Evolutionary conservation across 2,113 vertebrate species (phyloP).

Genomic region (Coracopsis vasa): DNA sequence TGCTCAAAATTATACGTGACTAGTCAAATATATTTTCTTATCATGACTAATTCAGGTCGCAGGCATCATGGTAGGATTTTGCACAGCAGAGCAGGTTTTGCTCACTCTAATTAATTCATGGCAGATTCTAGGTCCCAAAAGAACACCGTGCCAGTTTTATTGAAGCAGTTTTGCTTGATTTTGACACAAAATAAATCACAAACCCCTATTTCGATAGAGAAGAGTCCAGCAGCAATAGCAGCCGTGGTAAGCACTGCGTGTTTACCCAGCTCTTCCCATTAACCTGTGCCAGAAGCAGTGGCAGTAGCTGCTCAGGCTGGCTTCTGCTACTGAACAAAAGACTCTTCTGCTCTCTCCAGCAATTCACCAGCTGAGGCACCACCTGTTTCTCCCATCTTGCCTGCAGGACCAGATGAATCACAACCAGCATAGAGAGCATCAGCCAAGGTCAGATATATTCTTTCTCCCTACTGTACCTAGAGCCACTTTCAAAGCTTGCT

Average conservation of each 20-base stretch:
- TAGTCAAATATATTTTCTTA: neutral
- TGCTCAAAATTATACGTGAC: neutral
- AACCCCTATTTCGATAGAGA: neutral
- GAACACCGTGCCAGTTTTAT: neutral
- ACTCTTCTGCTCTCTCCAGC: constrained; percentile 32
- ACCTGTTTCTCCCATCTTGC: constrained; percentile 51
- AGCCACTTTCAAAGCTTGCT: neutral
- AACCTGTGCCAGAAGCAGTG: constrained; percentile 49
- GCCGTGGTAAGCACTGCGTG: neutral
- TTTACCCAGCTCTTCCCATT: neutral
- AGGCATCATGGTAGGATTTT: neutral
- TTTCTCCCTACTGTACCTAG: neutral
- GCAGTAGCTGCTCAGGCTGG: constrained; percentile 1
- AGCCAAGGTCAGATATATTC: neutral
- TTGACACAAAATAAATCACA: neutral
- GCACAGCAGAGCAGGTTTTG: neutral
- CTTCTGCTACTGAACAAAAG: constrained; percentile 45
- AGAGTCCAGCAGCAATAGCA: constrained; percentile 13
- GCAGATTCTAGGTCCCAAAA: neutral
- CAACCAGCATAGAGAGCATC: neutral
- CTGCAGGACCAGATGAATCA: neutral
- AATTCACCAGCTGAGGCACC: constrained; percentile 61
- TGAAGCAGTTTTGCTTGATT: neutral
- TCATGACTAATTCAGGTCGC: neutral
- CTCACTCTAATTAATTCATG: neutral